A percentile compares a stretch with the other conserved stretches of the same genome.
Evolutionary conservation across 2,113 vertebrate genomes (phyloP).

Genomic region (Prionailurus bengalensis): DNA sequence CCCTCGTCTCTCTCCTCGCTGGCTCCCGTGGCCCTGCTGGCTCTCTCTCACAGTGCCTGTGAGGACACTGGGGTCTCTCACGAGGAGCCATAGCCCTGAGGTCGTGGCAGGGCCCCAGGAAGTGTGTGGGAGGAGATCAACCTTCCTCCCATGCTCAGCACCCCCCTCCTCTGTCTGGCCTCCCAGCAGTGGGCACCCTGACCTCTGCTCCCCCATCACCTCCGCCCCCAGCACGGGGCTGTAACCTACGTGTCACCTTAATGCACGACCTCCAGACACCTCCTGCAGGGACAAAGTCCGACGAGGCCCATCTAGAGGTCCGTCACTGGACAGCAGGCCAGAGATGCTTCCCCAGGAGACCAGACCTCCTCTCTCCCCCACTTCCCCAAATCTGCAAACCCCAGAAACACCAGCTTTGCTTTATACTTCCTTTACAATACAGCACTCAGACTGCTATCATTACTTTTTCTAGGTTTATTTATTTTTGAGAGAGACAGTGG

Average conservation of each 20-base stretch:
- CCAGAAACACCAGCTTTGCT: accelerated
- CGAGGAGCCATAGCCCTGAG: accelerated
- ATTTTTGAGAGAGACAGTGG: too few species aligned
- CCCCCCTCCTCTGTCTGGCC: too few species aligned
- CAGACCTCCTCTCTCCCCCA: accelerated
- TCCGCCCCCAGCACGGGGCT: accelerated
- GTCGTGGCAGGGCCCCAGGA: accelerated
- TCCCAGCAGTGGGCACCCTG: background rate
- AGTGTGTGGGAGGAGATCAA: accelerated
- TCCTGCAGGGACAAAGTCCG: accelerated
- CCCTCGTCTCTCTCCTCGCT: background rate
- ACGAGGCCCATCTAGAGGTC: background rate
- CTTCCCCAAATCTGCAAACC: background rate
- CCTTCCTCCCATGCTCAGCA: background rate
- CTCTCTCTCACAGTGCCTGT: background rate
- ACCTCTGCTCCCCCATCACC: accelerated
- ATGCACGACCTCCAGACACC: background rate
- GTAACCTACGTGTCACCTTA: accelerated
- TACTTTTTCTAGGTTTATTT: too few species aligned
- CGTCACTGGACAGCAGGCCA: background rate
- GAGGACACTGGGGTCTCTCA: background rate
- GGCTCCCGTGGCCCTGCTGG: background rate
- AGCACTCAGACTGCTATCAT: too few species aligned
- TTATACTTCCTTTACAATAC: background rate
- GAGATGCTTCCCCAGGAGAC: background rate